Conservation (phyloP, 1,140 invertebrate genomes). For the Branchinecta lindahli region DNA sequence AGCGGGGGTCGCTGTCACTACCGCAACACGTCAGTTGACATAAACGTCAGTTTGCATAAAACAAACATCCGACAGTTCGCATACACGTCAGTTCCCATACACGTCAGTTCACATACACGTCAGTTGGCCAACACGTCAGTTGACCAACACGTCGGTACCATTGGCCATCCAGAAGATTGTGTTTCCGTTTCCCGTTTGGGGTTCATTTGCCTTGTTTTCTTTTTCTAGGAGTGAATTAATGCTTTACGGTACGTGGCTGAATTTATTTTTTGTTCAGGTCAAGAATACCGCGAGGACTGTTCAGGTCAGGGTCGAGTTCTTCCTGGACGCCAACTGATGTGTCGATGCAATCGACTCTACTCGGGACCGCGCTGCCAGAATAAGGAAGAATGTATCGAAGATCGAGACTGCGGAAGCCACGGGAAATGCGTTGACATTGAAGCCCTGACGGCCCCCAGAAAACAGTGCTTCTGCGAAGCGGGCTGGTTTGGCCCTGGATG, state of each 20-base stretch:
- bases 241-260: background rate
- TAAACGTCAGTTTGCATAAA: too few species aligned
- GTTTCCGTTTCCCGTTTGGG: too few species aligned
- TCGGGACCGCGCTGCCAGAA: conserved; percentile 67
- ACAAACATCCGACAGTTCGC: too few species aligned
- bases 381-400: conserved; percentile 60
- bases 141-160: too few species aligned
- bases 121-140: too few species aligned
- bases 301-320: conserved; percentile 61
- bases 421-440: conserved; percentile 65
- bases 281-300: conserved; percentile 60
- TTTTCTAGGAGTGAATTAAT: too few species aligned
- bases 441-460: conserved; percentile 57
- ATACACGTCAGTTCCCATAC: too few species aligned
- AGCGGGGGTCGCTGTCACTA: too few species aligned
- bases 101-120: too few species aligned
- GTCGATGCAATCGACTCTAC: conserved; percentile 47
- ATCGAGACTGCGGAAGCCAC: conserved; percentile 64
- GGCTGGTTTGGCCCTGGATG: conserved; percentile 52
- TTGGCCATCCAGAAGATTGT: too few species aligned
- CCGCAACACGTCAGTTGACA: too few species aligned
- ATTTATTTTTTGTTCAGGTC: conserved; percentile 30
- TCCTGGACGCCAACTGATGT: conserved; percentile 34
- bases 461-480: conserved; percentile 72
- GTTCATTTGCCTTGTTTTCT: too few species aligned